These are phyloP conservation scores for Anarrhichthys ocellatus DNA, from an alignment of 2,113 vertebrate genomes.

Conservation along the genomic window DNA sequence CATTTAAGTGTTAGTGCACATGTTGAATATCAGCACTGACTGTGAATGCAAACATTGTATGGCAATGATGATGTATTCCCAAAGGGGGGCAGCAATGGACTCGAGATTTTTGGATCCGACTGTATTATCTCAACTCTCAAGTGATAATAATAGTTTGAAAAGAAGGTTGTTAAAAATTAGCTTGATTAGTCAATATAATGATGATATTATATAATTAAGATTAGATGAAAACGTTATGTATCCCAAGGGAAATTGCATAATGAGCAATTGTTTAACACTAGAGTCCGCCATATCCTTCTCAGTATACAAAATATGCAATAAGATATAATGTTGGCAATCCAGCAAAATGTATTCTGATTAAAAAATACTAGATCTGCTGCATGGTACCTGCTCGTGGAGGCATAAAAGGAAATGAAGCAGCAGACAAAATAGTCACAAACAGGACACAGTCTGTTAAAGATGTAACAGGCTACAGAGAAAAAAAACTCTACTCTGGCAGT, in stretches of 20 bases:
- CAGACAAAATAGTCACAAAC: too few species aligned
- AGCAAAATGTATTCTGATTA: too few species aligned
- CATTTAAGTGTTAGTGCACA: not conserved
- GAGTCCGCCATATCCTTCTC: too few species aligned
- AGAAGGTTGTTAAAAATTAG: not conserved
- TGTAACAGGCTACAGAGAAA: too few species aligned
- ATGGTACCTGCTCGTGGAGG: too few species aligned
- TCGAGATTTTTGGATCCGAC: not conserved
- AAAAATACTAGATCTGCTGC: too few species aligned
- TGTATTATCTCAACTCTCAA: not conserved
- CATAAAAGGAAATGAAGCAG: too few species aligned
- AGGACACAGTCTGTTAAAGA: too few species aligned
- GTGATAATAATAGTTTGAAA: not conserved
- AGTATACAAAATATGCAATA: too few species aligned
- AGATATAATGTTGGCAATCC: too few species aligned
- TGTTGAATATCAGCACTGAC: not conserved
- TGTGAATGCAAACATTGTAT: not conserved
- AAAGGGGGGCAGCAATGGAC: not conserved
- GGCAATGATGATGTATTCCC: not conserved
- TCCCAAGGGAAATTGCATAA: not conserved
- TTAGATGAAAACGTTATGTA: not conserved
- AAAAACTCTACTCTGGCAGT: too few species aligned
- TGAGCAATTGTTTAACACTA: not conserved
- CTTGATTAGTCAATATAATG: not conserved
- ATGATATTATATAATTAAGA: not conserved